Percentiles rank a stretch among this genome's conserved stretches.
phyloP scores from a whole-genome alignment of 2,113 vertebrate genomes.

The Heterotilapia buettikoferi region DNA sequence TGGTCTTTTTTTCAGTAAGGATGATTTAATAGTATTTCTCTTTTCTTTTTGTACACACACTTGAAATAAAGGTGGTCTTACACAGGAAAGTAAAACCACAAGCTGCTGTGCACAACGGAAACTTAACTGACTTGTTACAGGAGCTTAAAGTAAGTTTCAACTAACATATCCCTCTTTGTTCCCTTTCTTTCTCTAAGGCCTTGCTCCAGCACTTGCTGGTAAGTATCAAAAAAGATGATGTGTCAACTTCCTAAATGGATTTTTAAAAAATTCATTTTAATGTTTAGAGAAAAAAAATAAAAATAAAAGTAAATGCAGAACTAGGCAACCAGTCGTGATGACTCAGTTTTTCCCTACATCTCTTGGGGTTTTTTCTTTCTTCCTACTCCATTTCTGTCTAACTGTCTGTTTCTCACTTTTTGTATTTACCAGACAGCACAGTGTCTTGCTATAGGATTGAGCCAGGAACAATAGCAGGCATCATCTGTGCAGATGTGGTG shows the following conservation, averaged over 20 bases:
- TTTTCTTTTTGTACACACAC: background rate
- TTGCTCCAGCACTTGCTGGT: constrained; percentile 18
- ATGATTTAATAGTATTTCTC: background rate
- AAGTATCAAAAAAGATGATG: background rate
- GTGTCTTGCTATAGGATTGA: constrained; percentile 65
- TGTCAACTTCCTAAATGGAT: background rate
- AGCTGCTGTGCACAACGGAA: background rate
- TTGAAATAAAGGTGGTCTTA: background rate
- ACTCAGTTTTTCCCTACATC: constrained; percentile 13
- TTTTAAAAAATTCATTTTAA: background rate
- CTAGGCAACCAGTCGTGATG: background rate
- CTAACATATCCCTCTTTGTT: background rate
- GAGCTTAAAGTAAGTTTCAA: background rate
- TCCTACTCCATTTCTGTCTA: background rate
- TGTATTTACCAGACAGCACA: constrained; percentile 19
- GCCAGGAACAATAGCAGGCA: constrained; percentile 53
- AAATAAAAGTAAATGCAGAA: background rate
- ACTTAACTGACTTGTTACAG: background rate
- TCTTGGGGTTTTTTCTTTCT: background rate
- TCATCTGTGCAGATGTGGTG: constrained; percentile 61
- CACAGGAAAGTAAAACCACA: constrained; percentile 62
- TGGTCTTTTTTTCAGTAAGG: constrained; percentile 52
- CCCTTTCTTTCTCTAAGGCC: constrained; percentile 4
- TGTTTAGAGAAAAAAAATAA: background rate
- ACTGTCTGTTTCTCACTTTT: background rate